These are phyloP conservation scores for Antennarius striatus DNA, from an alignment of 2,113 vertebrate species.

Conservation along the genomic window DNA sequence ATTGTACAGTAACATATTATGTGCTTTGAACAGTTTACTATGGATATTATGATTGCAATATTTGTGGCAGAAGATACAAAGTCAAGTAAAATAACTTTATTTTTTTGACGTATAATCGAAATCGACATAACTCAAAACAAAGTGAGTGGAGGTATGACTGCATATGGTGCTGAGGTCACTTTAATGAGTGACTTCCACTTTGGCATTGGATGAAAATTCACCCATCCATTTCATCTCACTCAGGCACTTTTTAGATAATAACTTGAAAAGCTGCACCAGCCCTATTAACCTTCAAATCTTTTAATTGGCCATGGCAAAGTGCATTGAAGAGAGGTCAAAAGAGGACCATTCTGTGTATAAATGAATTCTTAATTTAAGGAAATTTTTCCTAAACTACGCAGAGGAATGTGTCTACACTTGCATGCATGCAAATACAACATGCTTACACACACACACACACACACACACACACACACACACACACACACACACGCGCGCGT, in stretches of 20 bases:
- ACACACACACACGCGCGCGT: slow-evolving; percentile 8
- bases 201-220: slow-evolving; percentile 24
- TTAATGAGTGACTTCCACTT: slow-evolving; percentile 36
- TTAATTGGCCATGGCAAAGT: slow-evolving; percentile 57
- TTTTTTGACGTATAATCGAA: too few species aligned
- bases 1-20: too few species aligned
- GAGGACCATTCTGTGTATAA: slow-evolving; percentile 7
- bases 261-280: slow-evolving; percentile 42
- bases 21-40: too few species aligned
- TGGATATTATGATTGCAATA: too few species aligned
- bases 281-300: slow-evolving; percentile 40
- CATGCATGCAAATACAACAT: background rate
- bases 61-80: too few species aligned
- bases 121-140: too few species aligned
- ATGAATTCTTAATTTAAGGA: slow-evolving; percentile 39
- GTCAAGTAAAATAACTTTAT: too few species aligned
- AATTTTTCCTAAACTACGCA: slow-evolving; percentile 13
- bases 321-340: slow-evolving; percentile 2
- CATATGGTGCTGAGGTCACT: slow-evolving; percentile 7
- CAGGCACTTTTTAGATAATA: slow-evolving; percentile 41
- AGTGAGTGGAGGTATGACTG: too few species aligned
- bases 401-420: background rate
- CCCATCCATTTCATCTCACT: slow-evolving; percentile 25
- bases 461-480: background rate
- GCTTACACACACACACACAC: background rate